These are phyloP conservation scores for Zygothrica quintamaculata DNA, from an alignment of 2,888 invertebrate species.

Conservation along the genomic window DNA sequence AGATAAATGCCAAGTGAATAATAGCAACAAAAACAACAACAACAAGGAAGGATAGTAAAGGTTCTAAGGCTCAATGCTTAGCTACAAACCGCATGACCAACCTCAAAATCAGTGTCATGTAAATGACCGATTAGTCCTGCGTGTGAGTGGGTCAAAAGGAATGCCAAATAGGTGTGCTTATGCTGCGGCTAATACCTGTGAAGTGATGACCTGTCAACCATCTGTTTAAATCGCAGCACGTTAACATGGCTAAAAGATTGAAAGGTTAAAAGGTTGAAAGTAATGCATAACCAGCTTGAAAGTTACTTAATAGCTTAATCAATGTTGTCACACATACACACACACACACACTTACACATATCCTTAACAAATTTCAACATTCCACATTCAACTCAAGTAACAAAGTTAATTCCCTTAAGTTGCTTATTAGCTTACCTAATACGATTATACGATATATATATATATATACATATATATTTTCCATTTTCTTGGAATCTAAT, in stretches of 20 bases:
- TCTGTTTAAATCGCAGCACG: conserved; percentile 29
- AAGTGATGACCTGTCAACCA: conserved; percentile 31
- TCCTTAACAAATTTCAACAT: background rate
- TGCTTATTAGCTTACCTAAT: no score
- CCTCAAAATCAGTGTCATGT: conserved; percentile 68
- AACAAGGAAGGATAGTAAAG: background rate
- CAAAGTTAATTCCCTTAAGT: no score
- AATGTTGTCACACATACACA: background rate
- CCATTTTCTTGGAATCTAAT: no score
- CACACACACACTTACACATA: no score
- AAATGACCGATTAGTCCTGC: conserved; percentile 73
- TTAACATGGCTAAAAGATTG: conserved; percentile 16
- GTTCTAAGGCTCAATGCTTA: background rate
- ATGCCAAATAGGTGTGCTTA: conserved; percentile 27
- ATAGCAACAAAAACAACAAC: no score
- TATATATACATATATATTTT: no score
- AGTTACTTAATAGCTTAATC: background rate
- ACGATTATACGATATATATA: no score
- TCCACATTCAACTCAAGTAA: no score
- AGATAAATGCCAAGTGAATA: no score
- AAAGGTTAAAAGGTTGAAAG: conserved; percentile 9
- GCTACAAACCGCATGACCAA: conserved; percentile 61
- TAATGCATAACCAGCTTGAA: background rate
- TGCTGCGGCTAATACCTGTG: conserved; percentile 15
- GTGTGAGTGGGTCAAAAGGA: conserved; percentile 26